phyloP scores from a whole-genome alignment of 2,113 vertebrate genomes.

The Macheiramphus alcinus region DNA sequence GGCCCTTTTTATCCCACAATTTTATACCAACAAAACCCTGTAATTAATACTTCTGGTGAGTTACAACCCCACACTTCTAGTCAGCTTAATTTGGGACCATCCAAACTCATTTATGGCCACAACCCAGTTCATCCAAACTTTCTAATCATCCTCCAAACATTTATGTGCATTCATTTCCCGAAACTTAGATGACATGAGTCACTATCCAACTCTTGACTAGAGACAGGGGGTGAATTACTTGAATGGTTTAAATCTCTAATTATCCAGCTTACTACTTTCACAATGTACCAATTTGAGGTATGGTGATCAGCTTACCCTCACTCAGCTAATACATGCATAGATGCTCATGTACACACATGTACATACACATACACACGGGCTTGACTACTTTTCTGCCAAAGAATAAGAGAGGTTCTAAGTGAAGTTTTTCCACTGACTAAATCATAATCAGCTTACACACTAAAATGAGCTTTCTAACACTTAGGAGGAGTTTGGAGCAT shows the following conservation, averaged over 20 bases:
- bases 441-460: neutral
- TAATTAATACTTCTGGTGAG: neutral
- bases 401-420: neutral
- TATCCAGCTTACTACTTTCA: slow-evolving; percentile 12
- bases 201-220: neutral
- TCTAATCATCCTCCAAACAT: slow-evolving; percentile 3
- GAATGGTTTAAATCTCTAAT: slow-evolving; percentile 10
- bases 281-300: neutral
- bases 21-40: neutral
- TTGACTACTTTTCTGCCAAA: neutral
- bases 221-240: neutral
- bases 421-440: neutral
- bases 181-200: neutral
- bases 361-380: neutral
- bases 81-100: neutral
- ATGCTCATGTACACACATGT: neutral
- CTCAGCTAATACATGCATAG: neutral
- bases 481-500: neutral
- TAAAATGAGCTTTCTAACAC: neutral
- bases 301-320: neutral
- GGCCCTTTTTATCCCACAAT: neutral
- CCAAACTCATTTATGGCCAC: neutral
- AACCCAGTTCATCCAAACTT: neutral
- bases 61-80: neutral
- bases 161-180: neutral